Conservation (phyloP, 2,888 invertebrate species). For the Drosophila maculinotata region DNA sequence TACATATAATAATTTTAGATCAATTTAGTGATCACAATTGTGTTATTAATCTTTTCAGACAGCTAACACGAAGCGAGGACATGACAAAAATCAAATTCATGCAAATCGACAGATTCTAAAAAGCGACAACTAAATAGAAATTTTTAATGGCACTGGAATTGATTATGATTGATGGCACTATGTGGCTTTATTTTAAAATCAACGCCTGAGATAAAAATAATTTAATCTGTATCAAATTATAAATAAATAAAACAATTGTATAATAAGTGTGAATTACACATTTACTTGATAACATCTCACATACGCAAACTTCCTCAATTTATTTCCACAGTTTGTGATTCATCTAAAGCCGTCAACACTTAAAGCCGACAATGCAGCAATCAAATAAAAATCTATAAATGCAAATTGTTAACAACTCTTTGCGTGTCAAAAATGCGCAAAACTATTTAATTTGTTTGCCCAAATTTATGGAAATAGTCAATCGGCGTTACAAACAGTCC, state of each 20-base stretch:
- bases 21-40: slow-evolving; percentile 58
- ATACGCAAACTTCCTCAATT: slow-evolving; percentile 22
- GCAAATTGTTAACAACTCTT: slow-evolving; percentile 32
- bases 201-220: not conserved
- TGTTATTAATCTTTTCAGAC: slow-evolving; percentile 70
- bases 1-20: slow-evolving; percentile 43
- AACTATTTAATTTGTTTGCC: slow-evolving; percentile 40
- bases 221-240: not conserved
- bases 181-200: not conserved
- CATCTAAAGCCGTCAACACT: slow-evolving; percentile 24
- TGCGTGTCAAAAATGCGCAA: slow-evolving; percentile 14
- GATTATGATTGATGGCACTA: slow-evolving; percentile 50
- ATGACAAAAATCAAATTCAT: slow-evolving; percentile 26
- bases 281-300: not conserved
- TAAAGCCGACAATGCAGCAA: slow-evolving; percentile 13
- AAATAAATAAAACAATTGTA: no score
- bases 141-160: slow-evolving; percentile 1
- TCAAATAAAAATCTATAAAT: slow-evolving; percentile 25
- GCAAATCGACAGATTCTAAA: slow-evolving; percentile 26
- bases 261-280: no score
- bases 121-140: slow-evolving; percentile 14
- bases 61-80: slow-evolving; percentile 66
- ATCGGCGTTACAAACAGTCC: slow-evolving; percentile 44
- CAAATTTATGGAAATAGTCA: slow-evolving; percentile 38
- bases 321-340: slow-evolving; percentile 28